A percentile compares a stretch with the other conserved stretches of the same genome.
Conservation (phyloP, 1,140 invertebrate species). For the Papilio helenus region DNA sequence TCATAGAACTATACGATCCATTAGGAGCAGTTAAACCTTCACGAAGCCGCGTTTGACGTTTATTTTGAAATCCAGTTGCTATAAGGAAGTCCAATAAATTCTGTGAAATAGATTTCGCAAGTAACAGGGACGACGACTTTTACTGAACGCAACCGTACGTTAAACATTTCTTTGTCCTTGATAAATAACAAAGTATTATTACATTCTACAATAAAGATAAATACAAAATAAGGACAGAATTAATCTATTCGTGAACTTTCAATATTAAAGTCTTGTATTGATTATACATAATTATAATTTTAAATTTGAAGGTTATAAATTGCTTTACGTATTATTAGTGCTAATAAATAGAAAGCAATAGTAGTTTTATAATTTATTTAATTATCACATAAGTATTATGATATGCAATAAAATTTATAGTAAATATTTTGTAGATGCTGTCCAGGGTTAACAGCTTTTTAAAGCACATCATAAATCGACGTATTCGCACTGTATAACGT, state of each 20-base stretch:
- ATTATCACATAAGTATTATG: neutral
- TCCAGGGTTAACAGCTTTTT: neutral
- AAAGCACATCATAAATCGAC: neutral
- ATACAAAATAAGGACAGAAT: no score
- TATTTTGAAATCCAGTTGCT: neutral
- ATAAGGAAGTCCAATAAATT: constrained; percentile 12
- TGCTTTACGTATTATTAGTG: neutral
- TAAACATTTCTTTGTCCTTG: constrained; percentile 25
- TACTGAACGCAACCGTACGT: neutral
- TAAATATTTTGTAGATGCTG: neutral
- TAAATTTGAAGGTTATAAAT: neutral
- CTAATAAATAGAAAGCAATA: neutral
- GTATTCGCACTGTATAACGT: neutral
- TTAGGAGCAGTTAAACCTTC: neutral
- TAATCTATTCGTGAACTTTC: no score
- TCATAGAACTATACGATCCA: neutral
- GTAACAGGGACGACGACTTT: constrained; percentile 8
- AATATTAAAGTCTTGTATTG: no score
- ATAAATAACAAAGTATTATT: neutral
- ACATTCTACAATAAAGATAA: no score
- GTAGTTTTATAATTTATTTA: neutral
- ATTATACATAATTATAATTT: neutral
- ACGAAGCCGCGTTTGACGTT: neutral
- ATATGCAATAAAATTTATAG: neutral
- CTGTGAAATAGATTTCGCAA: constrained; percentile 5